phyloP scores from a whole-genome alignment of 2,888 invertebrate genomes.

The Tachystola acroxantha region DNA sequence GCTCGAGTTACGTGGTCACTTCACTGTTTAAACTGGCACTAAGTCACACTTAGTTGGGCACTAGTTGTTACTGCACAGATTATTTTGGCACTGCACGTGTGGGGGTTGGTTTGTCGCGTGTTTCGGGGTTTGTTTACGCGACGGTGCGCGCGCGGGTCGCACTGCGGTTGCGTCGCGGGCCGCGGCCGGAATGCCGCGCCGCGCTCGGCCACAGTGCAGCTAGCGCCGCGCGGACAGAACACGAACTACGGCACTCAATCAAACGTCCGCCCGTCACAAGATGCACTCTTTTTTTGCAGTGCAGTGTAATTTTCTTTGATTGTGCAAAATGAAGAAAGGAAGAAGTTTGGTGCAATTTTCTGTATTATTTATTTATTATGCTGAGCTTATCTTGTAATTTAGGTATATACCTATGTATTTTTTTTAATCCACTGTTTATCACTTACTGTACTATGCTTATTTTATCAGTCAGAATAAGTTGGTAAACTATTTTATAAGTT shows the following conservation, averaged over 20 bases:
- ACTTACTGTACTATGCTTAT: too few relatives aligned
- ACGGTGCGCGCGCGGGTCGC: conserved; percentile 38
- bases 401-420: too few relatives aligned
- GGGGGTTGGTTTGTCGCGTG: conserved; percentile 29
- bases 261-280: conserved; percentile 43
- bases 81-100: conserved; percentile 55
- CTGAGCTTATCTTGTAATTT: too few relatives aligned
- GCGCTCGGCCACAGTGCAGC: conserved; percentile 37
- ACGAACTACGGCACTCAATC: conserved; percentile 52
- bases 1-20: conserved; percentile 29
- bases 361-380: too few relatives aligned
- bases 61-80: conserved; percentile 47
- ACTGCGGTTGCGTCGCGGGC: conserved; percentile 59
- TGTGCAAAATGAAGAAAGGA: too few relatives aligned
- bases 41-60: conserved; percentile 31
- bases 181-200: conserved; percentile 73
- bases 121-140: conserved; percentile 37
- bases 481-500: too few relatives aligned
- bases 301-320: conserved; percentile 12
- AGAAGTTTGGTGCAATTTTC: too few relatives aligned
- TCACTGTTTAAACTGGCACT: conserved; percentile 50
- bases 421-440: too few relatives aligned
- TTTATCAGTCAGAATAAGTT: too few relatives aligned
- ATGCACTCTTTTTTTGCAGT: conserved; percentile 43
- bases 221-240: conserved; percentile 38